Percentiles rank a stretch among this genome's conserved stretches.
These are phyloP conservation scores for Tachyglossus aculeatus DNA, from an alignment of 2,797 vertebrate genomes.

Conservation along the genomic window DNA sequence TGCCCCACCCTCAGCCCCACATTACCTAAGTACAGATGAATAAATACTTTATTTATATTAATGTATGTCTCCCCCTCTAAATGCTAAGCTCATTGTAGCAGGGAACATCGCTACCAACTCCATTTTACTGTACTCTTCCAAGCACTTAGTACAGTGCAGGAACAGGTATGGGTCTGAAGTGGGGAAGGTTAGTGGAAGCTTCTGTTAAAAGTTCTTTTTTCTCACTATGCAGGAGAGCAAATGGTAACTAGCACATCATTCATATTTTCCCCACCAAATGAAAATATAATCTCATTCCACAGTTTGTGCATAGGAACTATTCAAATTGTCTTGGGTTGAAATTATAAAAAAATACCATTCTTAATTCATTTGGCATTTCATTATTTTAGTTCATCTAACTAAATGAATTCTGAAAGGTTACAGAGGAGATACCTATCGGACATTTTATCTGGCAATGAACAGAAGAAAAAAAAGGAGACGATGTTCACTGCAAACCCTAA, in stretches of 20 bases:
- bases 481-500: conserved; percentile 56
- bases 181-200: not conserved
- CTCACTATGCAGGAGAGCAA: not conserved
- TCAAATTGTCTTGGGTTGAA: conserved; percentile 76
- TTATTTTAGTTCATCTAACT: conserved; percentile 73
- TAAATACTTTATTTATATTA: too few species aligned
- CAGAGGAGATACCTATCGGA: conserved; percentile 65
- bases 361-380: conserved; percentile 76
- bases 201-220: not conserved
- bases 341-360: conserved; percentile 70
- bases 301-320: conserved; percentile 66
- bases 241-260: conserved; percentile 41
- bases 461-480: conserved; percentile 47
- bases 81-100: too few species aligned
- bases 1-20: too few species aligned
- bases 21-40: too few species aligned
- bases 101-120: too few species aligned
- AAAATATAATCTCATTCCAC: conserved; percentile 65
- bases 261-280: conserved; percentile 55
- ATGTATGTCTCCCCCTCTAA: too few species aligned
- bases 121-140: too few species aligned
- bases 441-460: conserved; percentile 65
- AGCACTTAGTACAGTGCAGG: too few species aligned
- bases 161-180: too few species aligned
- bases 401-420: conserved; percentile 76